Evolutionary conservation across 2,888 invertebrate species (phyloP).

Genomic region (Parnassius orleans): DNA sequence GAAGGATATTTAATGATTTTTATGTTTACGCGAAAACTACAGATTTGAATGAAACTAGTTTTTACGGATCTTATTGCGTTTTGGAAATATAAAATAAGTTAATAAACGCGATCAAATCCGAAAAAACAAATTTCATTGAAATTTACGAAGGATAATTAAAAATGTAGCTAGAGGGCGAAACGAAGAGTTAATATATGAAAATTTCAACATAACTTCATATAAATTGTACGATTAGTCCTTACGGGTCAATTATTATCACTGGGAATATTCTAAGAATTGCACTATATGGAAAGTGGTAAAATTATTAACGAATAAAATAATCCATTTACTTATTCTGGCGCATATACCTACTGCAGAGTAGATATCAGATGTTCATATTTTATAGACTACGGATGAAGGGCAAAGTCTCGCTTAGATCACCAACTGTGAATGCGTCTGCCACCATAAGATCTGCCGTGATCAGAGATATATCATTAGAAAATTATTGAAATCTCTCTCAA

Average conservation of each 20-base stretch:
- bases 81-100: no score
- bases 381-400: constrained; percentile 78
- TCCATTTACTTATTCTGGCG: constrained; percentile 11
- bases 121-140: neutral
- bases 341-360: constrained; percentile 32
- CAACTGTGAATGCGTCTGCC: constrained; percentile 70
- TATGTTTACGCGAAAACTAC: no score
- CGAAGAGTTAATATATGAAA: constrained; percentile 11
- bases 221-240: constrained; percentile 10
- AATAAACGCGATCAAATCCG: no score
- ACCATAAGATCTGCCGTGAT: constrained; percentile 76
- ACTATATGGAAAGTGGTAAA: constrained; percentile 18
- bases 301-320: constrained; percentile 4
- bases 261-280: constrained; percentile 14
- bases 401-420: constrained; percentile 71
- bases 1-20: no score
- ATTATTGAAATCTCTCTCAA: constrained; percentile 21
- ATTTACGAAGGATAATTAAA: neutral
- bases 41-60: no score
- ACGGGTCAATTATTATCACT: constrained; percentile 16
- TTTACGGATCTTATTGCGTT: no score
- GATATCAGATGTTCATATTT: constrained; percentile 61
- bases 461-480: constrained; percentile 37
- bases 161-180: neutral
- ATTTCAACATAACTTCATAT: neutral